Base-by-base conservation (phyloP, 2,888 invertebrate genomes). In the Lepetodrilus schrolli region DNA sequence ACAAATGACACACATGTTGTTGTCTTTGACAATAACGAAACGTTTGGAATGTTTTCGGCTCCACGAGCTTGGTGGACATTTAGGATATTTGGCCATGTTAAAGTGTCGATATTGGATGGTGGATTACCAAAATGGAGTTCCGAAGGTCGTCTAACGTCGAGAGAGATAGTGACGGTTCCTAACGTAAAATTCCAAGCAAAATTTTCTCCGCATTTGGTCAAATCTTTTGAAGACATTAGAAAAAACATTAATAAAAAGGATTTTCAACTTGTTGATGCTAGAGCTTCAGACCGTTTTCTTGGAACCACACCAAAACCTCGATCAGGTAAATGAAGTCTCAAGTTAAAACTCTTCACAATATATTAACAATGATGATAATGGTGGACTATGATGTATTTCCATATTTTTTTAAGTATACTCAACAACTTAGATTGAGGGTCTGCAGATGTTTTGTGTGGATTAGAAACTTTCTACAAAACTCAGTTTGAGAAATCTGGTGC, bases 51-150 rank as follows among this genome's bases (percentile, higher is more conserved):
- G 34, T 85, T 87, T 70, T 85, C 86, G 3, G 88, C 88, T 1
- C 86, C 82, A 8, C 71, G 89, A 30, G 85, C 84, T 4, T 89
- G 89, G 89, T 89, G 86, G 85, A 87, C 85, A 69, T 88, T 89
- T 66, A 70, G 82, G 70, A 77, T 84, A 0, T 89, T 88, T 79
- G 89, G 89, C 10, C 88, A 89, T 74, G 69, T 82, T n/a, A 23
- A 68, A 13, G 85, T 89, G 1, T 86, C 85, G 7, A 77, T 89
- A 4, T 76, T 89, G 5, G 81, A 87, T 77, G 89, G 89, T 17
- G 89, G 89, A 0, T 77, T 89, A 5, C 78, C 79, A 10, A 79
- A 79, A 38, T 89, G 89, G 89, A 77, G 75, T 48, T 72, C 68
- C 17, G 83, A 80, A 49, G 80, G 79, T 17, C 74, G 74, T 34